These are phyloP conservation scores for Drosophila serrata DNA, from an alignment of 1,140 invertebrate species.

Conservation along the genomic window DNA sequence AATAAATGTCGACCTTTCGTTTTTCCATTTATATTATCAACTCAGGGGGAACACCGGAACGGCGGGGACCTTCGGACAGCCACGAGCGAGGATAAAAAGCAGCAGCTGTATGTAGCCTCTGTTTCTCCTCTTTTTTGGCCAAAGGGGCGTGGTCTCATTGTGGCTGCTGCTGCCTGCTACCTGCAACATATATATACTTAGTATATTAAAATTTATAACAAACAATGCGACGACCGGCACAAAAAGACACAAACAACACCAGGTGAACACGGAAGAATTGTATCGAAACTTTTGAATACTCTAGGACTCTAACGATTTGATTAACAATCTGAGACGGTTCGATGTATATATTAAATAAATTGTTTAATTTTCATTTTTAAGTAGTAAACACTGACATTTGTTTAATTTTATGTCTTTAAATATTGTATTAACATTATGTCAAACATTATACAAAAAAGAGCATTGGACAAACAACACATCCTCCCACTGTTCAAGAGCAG, in stretches of 20 bases:
- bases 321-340: neutral
- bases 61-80: slow-evolving; percentile 21
- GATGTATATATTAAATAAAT: neutral
- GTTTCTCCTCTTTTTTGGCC: slow-evolving; percentile 17
- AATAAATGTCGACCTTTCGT: slow-evolving; percentile 85
- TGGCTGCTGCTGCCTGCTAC: slow-evolving; percentile 38
- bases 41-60: slow-evolving; percentile 35
- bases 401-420: neutral
- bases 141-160: slow-evolving; percentile 35
- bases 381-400: neutral
- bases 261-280: slow-evolving; percentile 28
- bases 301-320: neutral
- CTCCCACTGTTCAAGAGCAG: neutral
- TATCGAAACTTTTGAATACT: slow-evolving; percentile 26
- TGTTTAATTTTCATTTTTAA: neutral
- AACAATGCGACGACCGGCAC: slow-evolving; percentile 57
- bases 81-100: slow-evolving; percentile 35
- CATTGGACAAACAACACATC: neutral
- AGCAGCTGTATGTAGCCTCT: slow-evolving; percentile 23
- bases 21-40: slow-evolving; percentile 85
- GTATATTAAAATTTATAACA: slow-evolving; percentile 83
- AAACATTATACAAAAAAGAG: neutral
- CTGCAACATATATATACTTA: slow-evolving; percentile 52
- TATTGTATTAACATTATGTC: neutral
- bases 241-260: slow-evolving; percentile 19